These are phyloP conservation scores for Harmothoe impar DNA, from an alignment of 2,888 invertebrate genomes.

Conservation along the genomic window DNA sequence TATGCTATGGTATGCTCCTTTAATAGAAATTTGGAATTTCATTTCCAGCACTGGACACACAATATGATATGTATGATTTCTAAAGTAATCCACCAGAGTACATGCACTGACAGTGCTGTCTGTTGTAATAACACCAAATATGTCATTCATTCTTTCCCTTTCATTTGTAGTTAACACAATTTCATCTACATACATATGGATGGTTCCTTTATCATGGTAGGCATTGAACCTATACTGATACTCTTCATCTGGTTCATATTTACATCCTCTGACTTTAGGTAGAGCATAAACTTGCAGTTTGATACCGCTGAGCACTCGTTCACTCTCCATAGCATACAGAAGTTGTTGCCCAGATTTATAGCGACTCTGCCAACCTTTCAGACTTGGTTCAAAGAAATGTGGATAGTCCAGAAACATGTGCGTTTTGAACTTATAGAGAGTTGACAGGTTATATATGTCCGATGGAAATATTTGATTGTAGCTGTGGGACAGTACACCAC, in stretches of 20 bases:
- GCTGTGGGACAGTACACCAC: too few species aligned
- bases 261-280: not conserved
- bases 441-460: not conserved
- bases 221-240: not conserved
- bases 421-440: conserved; percentile 16
- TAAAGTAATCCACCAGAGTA: too few species aligned
- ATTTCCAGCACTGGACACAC: too few species aligned
- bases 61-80: too few species aligned
- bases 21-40: not conserved
- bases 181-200: not conserved
- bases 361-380: too few species aligned
- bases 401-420: conserved; percentile 1
- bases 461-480: too few species aligned
- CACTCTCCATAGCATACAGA: not conserved
- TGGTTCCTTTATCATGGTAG: not conserved
- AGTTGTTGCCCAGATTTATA: too few species aligned
- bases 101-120: too few species aligned
- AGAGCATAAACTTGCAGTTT: not conserved
- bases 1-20: not conserved
- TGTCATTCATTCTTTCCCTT: too few species aligned
- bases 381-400: too few species aligned
- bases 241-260: not conserved
- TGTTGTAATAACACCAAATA: too few species aligned
- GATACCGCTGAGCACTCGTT: not conserved
- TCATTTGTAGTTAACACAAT: not conserved